Conservation (phyloP, 2,797 vertebrate species). For the Orientallactaga sibirica region DNA sequence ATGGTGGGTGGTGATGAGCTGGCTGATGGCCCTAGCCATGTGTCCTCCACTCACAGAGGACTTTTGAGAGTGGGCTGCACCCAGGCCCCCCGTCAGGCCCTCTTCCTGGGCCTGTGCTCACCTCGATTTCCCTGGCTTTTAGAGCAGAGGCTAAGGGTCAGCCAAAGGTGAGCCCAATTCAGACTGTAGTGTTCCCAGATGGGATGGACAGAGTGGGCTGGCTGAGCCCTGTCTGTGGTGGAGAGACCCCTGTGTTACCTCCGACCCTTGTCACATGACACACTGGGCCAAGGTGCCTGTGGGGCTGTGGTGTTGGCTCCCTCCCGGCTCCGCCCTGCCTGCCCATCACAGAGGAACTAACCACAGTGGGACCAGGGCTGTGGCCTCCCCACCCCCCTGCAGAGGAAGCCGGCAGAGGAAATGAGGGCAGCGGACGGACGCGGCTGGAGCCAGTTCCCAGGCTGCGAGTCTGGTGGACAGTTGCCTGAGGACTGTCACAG, state of each 20-base stretch:
- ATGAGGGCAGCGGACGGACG: conserved; percentile 52
- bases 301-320: not conserved
- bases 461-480: not conserved
- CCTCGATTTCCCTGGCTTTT: not conserved
- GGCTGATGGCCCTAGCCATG: not conserved
- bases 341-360: not conserved
- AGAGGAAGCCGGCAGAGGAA: conserved; percentile 74
- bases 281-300: not conserved
- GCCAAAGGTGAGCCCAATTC: not conserved
- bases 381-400: conserved; percentile 48
- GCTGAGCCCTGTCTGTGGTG: not conserved
- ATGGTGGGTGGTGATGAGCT: not conserved
- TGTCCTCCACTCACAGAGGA: not conserved
- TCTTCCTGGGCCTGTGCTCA: not conserved
- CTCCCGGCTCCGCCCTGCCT: not conserved
- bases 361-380: not conserved
- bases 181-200: not conserved
- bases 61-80: not conserved
- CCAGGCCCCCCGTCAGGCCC: not conserved
- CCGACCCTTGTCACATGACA: not conserved
- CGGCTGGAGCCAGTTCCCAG: conserved; percentile 55
- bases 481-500: not conserved
- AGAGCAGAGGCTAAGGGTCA: not conserved
- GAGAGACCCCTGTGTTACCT: not conserved
- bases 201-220: not conserved